Evolutionary conservation across 2,888 invertebrate genomes (phyloP), one percentile per base, ranked within the genome.

Genomic region (Drosophila mayaguana): DNA sequence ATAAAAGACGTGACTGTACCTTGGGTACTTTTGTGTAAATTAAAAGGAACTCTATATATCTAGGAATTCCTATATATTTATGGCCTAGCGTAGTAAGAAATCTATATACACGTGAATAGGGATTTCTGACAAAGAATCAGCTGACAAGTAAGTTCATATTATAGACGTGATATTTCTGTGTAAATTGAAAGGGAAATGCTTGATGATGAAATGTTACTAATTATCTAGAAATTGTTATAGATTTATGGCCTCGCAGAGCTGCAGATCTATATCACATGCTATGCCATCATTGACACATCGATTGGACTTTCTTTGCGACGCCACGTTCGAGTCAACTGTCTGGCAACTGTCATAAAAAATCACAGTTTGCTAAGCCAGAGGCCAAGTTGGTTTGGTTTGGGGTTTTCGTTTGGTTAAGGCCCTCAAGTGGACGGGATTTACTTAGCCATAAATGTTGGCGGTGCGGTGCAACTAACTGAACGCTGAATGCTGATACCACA

Each of bases 391-490:
- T 32, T 34, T 45, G 62, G 16, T 42, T 42, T 40, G 25, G 54
- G 40, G 28, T 54, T 54, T 36, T 18, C 1, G 32, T 46, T 28
- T 63, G 45, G 63, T 71, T 76, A 80, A 76, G 81, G 63, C 61
- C 74, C 65, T 90, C 83, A 84, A 91, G 91, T 90, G 82, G 60
- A 43, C 68, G 84, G 83, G 89, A 87, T 88, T 90, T 81, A 90
- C 81, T 89, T 84, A 89, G 79, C 80, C 89, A 85, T 89, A 89
- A 91, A 80, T 71, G 76, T 70, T 60, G 54, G 61, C 51, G 61
- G 62, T 34, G 16, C 14, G n/a, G n/a, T n/a, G 18, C n/a, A 34
- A 50, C n/a, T 25, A 22, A 25, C 28, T 28, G 28, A 28, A 28
- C 57, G 38, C 22, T 45, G 8, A 22, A 22, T 46, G 69, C 74